phyloP scores from a whole-genome alignment of 2,797 vertebrate species.

The Phaenicophaeus curvirostris region DNA sequence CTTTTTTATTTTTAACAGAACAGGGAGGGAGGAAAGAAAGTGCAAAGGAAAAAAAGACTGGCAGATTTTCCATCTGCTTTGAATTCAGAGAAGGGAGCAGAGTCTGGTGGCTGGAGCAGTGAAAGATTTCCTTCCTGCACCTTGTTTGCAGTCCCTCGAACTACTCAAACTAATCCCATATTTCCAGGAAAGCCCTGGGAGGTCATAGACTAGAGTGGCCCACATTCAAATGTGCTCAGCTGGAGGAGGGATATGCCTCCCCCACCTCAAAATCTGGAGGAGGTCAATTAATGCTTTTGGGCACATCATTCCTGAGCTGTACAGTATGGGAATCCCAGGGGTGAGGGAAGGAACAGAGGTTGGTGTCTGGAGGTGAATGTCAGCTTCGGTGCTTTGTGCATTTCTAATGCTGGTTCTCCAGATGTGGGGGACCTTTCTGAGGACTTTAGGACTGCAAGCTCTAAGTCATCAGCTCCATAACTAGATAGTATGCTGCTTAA shows the following conservation, averaged over 20 bases:
- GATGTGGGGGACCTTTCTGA: background rate
- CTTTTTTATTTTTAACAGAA: slow-evolving; percentile 43
- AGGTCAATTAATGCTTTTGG: background rate
- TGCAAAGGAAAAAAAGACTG: background rate
- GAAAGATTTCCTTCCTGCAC: background rate
- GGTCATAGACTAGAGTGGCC: background rate
- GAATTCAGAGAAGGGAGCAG: background rate
- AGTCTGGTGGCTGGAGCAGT: background rate
- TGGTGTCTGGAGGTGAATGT: background rate
- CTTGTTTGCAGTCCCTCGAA: background rate
- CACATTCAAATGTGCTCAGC: background rate
- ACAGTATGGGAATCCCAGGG: background rate
- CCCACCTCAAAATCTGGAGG: background rate
- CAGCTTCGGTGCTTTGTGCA: background rate
- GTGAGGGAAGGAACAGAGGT: background rate
- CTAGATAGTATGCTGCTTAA: background rate
- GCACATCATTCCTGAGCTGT: background rate
- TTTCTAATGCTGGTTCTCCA: background rate
- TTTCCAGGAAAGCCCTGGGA: background rate
- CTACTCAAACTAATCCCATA: background rate
- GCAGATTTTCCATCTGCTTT: background rate
- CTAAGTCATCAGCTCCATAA: background rate
- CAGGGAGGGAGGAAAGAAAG: background rate
- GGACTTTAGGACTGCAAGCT: background rate
- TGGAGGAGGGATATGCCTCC: background rate